These are phyloP conservation scores for Mormyrus lacerda DNA, from an alignment of 2,113 vertebrate genomes.

Conservation along the genomic window DNA sequence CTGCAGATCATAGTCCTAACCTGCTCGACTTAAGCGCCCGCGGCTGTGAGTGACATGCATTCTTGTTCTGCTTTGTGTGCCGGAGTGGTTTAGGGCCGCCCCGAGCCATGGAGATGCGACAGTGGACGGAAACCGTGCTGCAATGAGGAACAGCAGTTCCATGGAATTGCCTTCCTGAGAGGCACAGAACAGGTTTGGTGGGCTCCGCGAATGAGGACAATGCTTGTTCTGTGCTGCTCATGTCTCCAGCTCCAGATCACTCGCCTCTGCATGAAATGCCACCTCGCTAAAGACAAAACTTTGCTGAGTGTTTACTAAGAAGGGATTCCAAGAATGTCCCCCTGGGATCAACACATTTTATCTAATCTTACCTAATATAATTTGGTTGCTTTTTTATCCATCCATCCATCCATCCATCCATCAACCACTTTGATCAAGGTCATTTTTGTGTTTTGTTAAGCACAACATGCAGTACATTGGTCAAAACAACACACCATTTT, in stretches of 20 bases:
- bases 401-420: background rate
- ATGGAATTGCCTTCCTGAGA: background rate
- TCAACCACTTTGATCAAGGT: too few relatives aligned
- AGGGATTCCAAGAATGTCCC: background rate
- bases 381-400: background rate
- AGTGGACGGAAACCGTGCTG: background rate
- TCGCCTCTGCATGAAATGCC: background rate
- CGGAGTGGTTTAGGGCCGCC: background rate
- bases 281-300: background rate
- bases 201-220: background rate
- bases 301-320: background rate
- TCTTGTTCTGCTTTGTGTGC: background rate
- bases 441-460: background rate
- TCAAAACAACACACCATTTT: background rate
- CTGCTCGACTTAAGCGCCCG: background rate
- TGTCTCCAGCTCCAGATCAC: background rate
- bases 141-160: background rate
- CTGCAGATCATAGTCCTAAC: background rate
- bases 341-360: background rate
- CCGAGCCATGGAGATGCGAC: background rate
- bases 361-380: background rate
- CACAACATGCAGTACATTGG: background rate
- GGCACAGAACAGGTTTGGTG: conserved; percentile 11
- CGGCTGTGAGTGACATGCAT: background rate
- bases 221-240: background rate